These are phyloP conservation scores for Microvelia longipes DNA, from an alignment of 1,140 invertebrate genomes.

Conservation along the genomic window DNA sequence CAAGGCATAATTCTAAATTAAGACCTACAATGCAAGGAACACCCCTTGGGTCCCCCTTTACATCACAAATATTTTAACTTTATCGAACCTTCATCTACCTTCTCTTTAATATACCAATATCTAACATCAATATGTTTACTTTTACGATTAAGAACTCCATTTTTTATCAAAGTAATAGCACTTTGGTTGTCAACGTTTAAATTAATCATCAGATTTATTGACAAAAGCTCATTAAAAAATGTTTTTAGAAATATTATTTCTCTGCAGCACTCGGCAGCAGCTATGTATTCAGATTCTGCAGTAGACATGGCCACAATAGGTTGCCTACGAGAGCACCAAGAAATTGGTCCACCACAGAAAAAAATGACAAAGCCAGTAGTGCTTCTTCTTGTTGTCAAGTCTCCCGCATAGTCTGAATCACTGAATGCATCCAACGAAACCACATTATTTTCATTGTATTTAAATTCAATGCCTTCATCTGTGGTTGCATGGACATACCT, in stretches of 20 bases:
- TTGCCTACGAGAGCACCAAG: constrained; percentile 13
- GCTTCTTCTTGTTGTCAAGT: constrained; percentile 2
- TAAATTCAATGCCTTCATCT: background rate
- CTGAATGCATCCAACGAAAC: constrained; percentile 3
- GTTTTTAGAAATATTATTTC: constrained; percentile 3
- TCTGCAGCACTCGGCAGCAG: constrained; percentile 11
- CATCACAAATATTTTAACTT: too few species aligned
- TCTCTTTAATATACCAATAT: too few species aligned
- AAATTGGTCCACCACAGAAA: constrained; percentile 9
- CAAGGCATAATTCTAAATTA: too few species aligned
- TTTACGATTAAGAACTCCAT: background rate
- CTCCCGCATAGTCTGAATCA: constrained; percentile 13
- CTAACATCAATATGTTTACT: background rate
- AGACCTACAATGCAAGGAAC: too few species aligned
- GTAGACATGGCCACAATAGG: constrained; percentile 10
- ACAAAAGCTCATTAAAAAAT: background rate
- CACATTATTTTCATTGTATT: background rate
- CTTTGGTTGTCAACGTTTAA: background rate
- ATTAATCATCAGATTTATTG: background rate
- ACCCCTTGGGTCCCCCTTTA: too few species aligned
- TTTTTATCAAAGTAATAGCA: background rate
- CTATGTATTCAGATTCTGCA: constrained; percentile 14
- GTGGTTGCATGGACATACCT: background rate
- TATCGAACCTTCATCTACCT: too few species aligned
- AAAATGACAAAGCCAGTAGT: constrained; percentile 15